Conservation (phyloP, 2,113 vertebrate species). For the Triplophysa rosa region DNA sequence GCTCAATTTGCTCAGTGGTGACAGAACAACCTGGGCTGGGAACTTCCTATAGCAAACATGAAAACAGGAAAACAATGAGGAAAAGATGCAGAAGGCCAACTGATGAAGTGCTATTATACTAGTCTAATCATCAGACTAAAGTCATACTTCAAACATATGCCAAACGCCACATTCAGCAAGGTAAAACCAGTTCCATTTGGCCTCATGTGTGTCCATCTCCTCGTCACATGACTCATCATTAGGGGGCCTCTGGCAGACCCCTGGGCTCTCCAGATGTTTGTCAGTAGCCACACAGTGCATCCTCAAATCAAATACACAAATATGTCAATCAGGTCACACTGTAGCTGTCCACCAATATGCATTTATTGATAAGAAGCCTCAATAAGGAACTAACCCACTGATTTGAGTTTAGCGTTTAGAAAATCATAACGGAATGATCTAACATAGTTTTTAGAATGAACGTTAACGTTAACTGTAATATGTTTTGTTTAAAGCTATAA, state of each 20-base stretch:
- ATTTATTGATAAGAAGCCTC: neutral
- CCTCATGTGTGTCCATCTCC: constrained; percentile 93
- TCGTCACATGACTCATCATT: constrained; percentile 76
- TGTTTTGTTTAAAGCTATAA: no score
- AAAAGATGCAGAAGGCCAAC: neutral
- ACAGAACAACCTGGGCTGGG: constrained; percentile 87
- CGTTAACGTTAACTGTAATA: no score
- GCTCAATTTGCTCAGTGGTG: constrained; percentile 93
- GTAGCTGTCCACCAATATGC: neutral
- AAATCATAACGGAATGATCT: no score
- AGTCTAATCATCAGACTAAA: neutral
- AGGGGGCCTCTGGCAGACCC: constrained; percentile 67
- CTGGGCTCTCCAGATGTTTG: constrained; percentile 53
- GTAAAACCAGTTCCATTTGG: constrained; percentile 96
- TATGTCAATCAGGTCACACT: neutral
- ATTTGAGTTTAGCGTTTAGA: neutral
- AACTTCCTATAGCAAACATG: constrained; percentile 77
- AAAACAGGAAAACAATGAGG: neutral
- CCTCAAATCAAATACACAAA: constrained; percentile 10
- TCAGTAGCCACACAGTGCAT: constrained; percentile 40
- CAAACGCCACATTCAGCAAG: constrained; percentile 94
- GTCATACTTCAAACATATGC: constrained; percentile 95
- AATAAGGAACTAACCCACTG: neutral
- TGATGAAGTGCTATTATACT: neutral
- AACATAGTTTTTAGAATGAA: neutral